Percentiles rank a stretch among this genome's conserved stretches.
phyloP scores from a whole-genome alignment of 2,888 invertebrate genomes.

The Muscina levida region DNA sequence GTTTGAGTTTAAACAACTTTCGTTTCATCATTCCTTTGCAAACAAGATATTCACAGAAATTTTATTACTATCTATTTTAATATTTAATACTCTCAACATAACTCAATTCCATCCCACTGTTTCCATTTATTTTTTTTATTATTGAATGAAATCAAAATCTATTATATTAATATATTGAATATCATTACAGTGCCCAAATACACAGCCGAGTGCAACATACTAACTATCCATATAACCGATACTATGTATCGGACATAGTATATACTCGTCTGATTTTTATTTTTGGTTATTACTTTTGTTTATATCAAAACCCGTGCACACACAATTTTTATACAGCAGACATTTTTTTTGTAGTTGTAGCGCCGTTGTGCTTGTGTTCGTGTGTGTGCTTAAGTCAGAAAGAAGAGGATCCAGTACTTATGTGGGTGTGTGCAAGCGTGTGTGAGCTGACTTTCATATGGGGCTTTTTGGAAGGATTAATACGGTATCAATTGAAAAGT shows the following conservation, averaged over 20 bases:
- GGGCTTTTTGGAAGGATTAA: slow-evolving; percentile 36
- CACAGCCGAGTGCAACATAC: too few species aligned
- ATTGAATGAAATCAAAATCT: slow-evolving; percentile 20
- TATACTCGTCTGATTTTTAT: neutral
- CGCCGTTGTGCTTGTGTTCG: neutral
- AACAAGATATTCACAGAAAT: too few species aligned
- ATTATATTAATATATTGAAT: slow-evolving; percentile 37
- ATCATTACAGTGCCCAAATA: neutral
- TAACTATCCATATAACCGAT: neutral
- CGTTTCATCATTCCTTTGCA: too few species aligned
- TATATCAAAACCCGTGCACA: neutral
- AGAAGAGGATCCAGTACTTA: neutral
- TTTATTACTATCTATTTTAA: too few species aligned
- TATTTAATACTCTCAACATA: too few species aligned
- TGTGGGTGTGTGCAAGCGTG: neutral
- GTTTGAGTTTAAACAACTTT: too few species aligned
- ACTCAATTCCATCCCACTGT: too few species aligned
- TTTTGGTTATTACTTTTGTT: slow-evolving; percentile 11
- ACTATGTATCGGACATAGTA: neutral
- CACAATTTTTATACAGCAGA: slow-evolving; percentile 11
- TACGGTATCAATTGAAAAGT: slow-evolving; percentile 35
- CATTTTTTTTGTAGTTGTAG: neutral
- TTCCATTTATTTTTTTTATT: too few species aligned
- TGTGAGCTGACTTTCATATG: slow-evolving; percentile 2
- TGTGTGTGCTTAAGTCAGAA: neutral